Percentiles rank a stretch among this genome's conserved stretches.
Evolutionary conservation across 2,888 invertebrate genomes (phyloP).

Genomic region (Eupithecia subumbrata): DNA sequence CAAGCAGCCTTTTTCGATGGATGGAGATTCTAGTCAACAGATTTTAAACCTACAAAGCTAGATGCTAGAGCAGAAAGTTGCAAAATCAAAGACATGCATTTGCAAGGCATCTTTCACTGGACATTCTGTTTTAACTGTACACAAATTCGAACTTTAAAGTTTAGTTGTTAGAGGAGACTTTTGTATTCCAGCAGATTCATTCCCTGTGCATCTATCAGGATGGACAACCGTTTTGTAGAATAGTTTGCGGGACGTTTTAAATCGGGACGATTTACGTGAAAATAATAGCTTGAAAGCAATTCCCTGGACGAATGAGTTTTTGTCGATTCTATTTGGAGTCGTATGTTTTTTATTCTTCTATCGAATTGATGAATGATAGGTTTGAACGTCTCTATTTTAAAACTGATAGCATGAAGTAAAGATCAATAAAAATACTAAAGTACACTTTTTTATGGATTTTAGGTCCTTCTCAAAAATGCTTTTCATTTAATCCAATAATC

Average conservation of each 20-base stretch:
- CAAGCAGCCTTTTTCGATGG: neutral
- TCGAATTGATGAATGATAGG: conserved; percentile 6
- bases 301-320: conserved; percentile 57
- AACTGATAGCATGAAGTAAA: neutral
- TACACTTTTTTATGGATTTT: too few relatives aligned
- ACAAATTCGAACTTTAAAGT: neutral
- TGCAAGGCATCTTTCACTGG: conserved; percentile 7
- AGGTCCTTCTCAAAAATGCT: too few relatives aligned
- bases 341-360: conserved; percentile 33
- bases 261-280: conserved; percentile 76
- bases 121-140: neutral
- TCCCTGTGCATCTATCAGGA: conserved; percentile 72
- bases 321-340: conserved; percentile 43
- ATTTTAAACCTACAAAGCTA: neutral
- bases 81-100: neutral
- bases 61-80: neutral
- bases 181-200: neutral
- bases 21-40: neutral
- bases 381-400: neutral
- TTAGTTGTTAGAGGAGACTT: neutral
- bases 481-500: too few relatives aligned
- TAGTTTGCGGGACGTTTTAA: conserved; percentile 75
- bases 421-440: too few relatives aligned
- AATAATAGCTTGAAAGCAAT: conserved; percentile 73
- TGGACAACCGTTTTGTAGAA: conserved; percentile 80